Evolutionary conservation across 1,140 invertebrate genomes (phyloP).

Genomic region (Polypedilum vanderplanki): DNA sequence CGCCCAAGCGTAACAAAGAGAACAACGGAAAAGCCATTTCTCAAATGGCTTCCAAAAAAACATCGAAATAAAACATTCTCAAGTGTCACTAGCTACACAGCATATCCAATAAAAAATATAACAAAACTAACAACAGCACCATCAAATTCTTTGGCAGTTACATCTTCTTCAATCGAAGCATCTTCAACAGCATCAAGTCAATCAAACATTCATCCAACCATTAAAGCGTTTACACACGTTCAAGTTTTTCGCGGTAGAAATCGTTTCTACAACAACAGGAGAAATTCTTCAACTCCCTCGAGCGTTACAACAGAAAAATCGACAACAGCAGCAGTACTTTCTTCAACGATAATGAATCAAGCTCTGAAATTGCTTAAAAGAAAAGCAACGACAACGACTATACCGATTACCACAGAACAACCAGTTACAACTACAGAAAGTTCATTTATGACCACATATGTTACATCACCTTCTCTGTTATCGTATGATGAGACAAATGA

Average conservation of each 20-base stretch:
- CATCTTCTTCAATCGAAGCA: neutral
- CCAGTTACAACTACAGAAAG: neutral
- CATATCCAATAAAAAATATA: neutral
- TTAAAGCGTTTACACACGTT: neutral
- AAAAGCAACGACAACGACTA: neutral
- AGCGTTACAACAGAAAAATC: neutral
- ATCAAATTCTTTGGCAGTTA: too few relatives aligned
- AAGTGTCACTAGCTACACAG: slow-evolving; percentile 35
- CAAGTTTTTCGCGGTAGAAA: slow-evolving; percentile 1
- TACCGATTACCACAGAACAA: neutral
- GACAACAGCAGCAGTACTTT: neutral
- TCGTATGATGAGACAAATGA: neutral
- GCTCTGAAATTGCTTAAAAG: neutral
- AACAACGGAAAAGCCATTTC: slow-evolving; percentile 34
- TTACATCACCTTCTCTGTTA: neutral
- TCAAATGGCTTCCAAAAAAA: slow-evolving; percentile 39
- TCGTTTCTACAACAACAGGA: neutral
- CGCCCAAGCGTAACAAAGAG: neutral
- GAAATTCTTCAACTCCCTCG: neutral
- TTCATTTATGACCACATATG: neutral
- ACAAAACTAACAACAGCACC: neutral
- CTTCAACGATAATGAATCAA: neutral
- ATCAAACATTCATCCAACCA: neutral
- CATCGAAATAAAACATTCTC: slow-evolving; percentile 33
- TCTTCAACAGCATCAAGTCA: neutral